Conservation (phyloP, 2,113 vertebrate genomes). For the Erythrolamprus reginae region DNA sequence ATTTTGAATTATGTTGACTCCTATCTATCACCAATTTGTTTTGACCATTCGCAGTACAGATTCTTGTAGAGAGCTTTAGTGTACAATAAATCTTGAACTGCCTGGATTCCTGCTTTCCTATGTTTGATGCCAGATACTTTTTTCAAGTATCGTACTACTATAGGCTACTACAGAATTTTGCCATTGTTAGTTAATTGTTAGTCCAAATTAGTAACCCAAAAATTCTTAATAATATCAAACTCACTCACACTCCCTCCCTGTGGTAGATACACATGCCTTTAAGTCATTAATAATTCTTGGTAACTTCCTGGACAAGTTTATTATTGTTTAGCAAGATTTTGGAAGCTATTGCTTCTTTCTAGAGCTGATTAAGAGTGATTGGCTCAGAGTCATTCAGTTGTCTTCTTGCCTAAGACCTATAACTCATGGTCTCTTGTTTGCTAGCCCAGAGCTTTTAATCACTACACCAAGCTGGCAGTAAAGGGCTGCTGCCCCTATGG, state of each 20-base stretch:
- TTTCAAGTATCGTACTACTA: no score
- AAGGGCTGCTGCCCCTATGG: no score
- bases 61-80: not conserved
- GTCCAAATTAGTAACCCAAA: not conserved
- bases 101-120: not conserved
- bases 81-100: not conserved
- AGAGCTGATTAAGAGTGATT: not conserved
- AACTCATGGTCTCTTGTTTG: not conserved
- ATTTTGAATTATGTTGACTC: not conserved
- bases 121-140: not conserved
- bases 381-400: not conserved
- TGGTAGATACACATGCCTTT: not conserved
- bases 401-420: not conserved
- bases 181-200: not conserved
- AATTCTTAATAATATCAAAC: not conserved
- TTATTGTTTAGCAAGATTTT: not conserved
- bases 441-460: not conserved
- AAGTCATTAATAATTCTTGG: not conserved
- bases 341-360: not conserved
- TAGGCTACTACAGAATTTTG: not conserved
- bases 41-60: not conserved
- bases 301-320: not conserved
- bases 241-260: no score
- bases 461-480: not conserved
- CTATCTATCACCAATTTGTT: not conserved